Base-by-base conservation (phyloP, 2,797 vertebrate species). In the Micropoecilia bifurca region DNA sequence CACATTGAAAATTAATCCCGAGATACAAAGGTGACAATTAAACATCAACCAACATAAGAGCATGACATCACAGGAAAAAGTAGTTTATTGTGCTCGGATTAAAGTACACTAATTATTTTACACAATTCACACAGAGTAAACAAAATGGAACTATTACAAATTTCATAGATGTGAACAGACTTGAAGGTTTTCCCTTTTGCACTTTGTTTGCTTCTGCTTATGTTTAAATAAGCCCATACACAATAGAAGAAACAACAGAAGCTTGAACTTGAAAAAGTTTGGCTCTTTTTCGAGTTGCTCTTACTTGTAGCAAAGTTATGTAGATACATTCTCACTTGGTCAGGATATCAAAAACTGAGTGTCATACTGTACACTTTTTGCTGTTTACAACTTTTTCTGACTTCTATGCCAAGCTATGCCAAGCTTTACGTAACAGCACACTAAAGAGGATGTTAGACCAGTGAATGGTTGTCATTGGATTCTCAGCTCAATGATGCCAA, bases 381-480 rank as follows among this genome's bases (percentile, higher is more conserved):
- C 4, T 41, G 30, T 66, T 47, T n/a, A 48, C 12, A 71, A 72
- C 33, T 13, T 14, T n/a, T 45, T 55, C 33, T 4, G 12, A 39
- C 46, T n/a, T n/a, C n/a, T n/a, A n/a, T n/a, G n/a, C n/a, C n/a
- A n/a, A n/a, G n/a, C n/a, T n/a, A n/a, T n/a, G 12, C 45, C 68
- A 75, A 50, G 10, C 16, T 63, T 57, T 77, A 69, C 4, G 39
- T n/a, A 43, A 25, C 1, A 80, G 61, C 53, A 74, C 43, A 28
- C 53, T 10, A 41, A 3, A 8, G 18, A 80, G 45, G 45, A 82
- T 57, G 41, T 43, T 18, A 36, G 2, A 36, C 33, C 46, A 25
- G 12, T 68, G 16, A 66, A 57, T 74, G 78, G 71, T 69, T 73
- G 59, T 80, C 77, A 75, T 10, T 77, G 61, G 30, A 81, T 74